Base-by-base conservation (phyloP, 2,888 invertebrate genomes). In the Hyles lineata region DNA sequence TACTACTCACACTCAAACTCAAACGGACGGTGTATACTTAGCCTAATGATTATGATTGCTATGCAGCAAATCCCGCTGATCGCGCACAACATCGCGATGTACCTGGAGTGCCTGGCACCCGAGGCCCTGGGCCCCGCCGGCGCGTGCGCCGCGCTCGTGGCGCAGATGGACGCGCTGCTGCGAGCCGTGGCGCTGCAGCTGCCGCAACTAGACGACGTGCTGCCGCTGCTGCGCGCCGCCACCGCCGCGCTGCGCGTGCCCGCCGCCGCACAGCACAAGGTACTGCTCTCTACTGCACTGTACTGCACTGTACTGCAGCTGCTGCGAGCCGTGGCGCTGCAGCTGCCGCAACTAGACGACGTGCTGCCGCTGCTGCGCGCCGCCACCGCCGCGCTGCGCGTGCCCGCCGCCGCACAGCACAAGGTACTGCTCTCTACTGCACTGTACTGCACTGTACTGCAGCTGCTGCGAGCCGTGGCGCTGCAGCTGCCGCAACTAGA, bases 81-180 rank as follows among this genome's bases (percentile, higher is more conserved):
- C 78, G 95, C 99, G 73, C 97, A 97, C 87, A 99, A 99, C 92
- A 96, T 99, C 86, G 97, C 98, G 2, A 97, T 97, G 87, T 99
- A 99, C 92, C 95, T 99, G 85, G 98, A 98, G 85, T 98, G 98
- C 90, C 95, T 99, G 73, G 98, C 98, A 11, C 96, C 98, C 78
- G 98, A 98, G 83, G 96, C 97, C 23, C 94, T 97, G 71, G 96
- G 96, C 5, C 96, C 96, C 60, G 95, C 96, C 1, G 94, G 96
- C 60, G 96, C 96, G 0, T 96, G 97, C 73, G 96, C 96, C 60
- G 96, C 97, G 59, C 96, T 99, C 7, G 95, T 99, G 79, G 96
- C 97, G 75, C 98, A 98, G 85, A 95, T 99, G 87, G 99, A 99
- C 84, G 96, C 96, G 59, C 96, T 99, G 82, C 97, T 99, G 85